Percentiles rank a stretch among this genome's conserved stretches.
Conservation (phyloP, 2,888 invertebrate genomes). For the Drosophila meridionalis region DNA sequence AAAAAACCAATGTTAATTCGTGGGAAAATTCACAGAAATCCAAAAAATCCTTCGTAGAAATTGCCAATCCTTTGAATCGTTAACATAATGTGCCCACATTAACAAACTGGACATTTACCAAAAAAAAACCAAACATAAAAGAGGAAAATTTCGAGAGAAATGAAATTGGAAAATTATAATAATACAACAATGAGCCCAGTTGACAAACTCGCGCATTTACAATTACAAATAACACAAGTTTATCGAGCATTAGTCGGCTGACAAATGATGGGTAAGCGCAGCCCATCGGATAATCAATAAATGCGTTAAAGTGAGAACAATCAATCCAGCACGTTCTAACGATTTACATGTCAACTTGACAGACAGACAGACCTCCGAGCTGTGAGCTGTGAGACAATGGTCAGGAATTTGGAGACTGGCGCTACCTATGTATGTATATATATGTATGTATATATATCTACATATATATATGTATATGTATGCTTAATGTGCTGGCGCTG, state of each 20-base stretch:
- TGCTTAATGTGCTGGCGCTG: constrained; percentile 22
- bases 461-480: constrained; percentile 5
- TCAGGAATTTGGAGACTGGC: constrained; percentile 50
- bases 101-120: constrained; percentile 36
- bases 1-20: constrained; percentile 40
- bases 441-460: neutral
- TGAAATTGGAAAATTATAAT: constrained; percentile 47
- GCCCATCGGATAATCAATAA: constrained; percentile 45
- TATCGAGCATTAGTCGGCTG: constrained; percentile 42
- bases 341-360: constrained; percentile 79
- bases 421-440: constrained; percentile 30
- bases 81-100: constrained; percentile 79
- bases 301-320: constrained; percentile 69
- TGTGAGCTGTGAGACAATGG: constrained; percentile 38
- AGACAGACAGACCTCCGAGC: constrained; percentile 35
- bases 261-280: constrained; percentile 58
- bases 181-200: constrained; percentile 59
- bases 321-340: constrained; percentile 77
- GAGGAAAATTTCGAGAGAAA: constrained; percentile 40
- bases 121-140: constrained; percentile 18
- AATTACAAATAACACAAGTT: constrained; percentile 66
- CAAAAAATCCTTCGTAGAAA: constrained; percentile 62
- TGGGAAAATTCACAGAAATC: constrained; percentile 43
- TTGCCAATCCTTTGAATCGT: constrained; percentile 66
- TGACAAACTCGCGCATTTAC: constrained; percentile 62